A percentile compares a stretch with the other conserved stretches of the same genome.
These are phyloP conservation scores for Ypsolopha sequella DNA, from an alignment of 2,888 invertebrate genomes.

Conservation along the genomic window DNA sequence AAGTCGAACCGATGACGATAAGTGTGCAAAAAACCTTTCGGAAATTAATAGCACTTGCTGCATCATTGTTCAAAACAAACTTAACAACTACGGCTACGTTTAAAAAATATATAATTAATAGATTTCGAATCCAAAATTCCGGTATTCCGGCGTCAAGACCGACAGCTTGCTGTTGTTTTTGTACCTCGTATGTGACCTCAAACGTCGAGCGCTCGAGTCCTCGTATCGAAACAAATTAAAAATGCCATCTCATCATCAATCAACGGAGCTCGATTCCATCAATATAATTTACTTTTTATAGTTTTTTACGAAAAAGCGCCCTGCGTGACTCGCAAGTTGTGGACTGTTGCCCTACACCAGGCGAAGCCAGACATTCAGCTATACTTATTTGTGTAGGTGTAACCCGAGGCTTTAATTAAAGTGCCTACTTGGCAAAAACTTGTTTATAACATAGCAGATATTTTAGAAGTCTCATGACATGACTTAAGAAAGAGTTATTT, in stretches of 20 bases:
- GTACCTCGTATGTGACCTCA: slow-evolving; percentile 31
- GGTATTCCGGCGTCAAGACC: slow-evolving; percentile 21
- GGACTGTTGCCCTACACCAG: slow-evolving; percentile 32
- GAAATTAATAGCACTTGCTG: slow-evolving; percentile 31
- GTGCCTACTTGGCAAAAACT: slow-evolving; percentile 1
- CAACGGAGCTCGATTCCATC: slow-evolving; percentile 67
- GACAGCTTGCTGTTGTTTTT: slow-evolving; percentile 1
- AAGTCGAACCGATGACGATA: too few relatives aligned
- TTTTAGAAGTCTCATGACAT: too few relatives aligned
- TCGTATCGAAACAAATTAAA: slow-evolving; percentile 61
- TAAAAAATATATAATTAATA: slow-evolving; percentile 46
- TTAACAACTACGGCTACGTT: neutral
- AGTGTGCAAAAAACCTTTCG: slow-evolving; percentile 21
- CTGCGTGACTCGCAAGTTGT: slow-evolving; percentile 57
- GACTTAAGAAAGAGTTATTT: too few relatives aligned
- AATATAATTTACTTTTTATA: slow-evolving; percentile 70
- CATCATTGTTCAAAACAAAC: slow-evolving; percentile 35
- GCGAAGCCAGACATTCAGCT: slow-evolving; percentile 24
- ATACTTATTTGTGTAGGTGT: neutral
- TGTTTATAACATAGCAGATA: too few relatives aligned
- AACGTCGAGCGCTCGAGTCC: slow-evolving; percentile 39
- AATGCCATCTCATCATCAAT: slow-evolving; percentile 68
- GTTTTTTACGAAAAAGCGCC: slow-evolving; percentile 63
- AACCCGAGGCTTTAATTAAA: slow-evolving; percentile 1
- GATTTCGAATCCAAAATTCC: slow-evolving; percentile 32